phyloP scores from a whole-genome alignment of 2,113 vertebrate genomes.

The Crotalus viridis region DNA sequence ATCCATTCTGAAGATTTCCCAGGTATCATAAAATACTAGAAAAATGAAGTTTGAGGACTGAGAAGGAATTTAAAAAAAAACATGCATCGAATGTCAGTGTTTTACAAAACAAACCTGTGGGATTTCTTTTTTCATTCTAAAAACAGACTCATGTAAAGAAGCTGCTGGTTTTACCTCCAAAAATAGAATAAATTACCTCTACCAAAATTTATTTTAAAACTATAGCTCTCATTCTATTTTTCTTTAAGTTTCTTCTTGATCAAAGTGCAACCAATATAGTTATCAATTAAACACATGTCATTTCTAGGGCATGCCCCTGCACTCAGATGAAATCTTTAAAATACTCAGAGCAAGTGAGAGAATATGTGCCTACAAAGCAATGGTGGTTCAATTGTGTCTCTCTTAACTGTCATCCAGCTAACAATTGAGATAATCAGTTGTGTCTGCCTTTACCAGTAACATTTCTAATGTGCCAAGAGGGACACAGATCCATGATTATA shows the following conservation, averaged over 20 bases:
- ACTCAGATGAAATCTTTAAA: neutral
- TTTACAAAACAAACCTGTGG: neutral
- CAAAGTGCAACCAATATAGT: neutral
- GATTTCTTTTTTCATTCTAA: neutral
- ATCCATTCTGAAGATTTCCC: neutral
- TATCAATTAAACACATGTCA: neutral
- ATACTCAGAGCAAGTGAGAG: neutral
- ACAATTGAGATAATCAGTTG: neutral
- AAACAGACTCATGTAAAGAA: neutral
- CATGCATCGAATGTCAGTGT: neutral
- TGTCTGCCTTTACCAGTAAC: neutral
- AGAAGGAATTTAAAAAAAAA: neutral
- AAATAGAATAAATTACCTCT: neutral
- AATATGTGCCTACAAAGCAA: neutral
- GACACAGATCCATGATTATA: neutral
- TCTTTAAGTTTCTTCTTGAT: neutral
- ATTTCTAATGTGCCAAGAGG: neutral
- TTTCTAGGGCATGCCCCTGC: neutral
- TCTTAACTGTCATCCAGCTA: neutral
- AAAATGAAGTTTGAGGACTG: neutral
- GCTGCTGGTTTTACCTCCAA: neutral
- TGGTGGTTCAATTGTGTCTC: neutral
- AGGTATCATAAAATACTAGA: neutral
- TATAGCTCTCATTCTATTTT: neutral
- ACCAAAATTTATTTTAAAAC: neutral